A percentile compares a stretch with the other conserved stretches of the same genome.
phyloP scores from a whole-genome alignment of 1,140 invertebrate genomes.

The Drosophila pseudoobscura region DNA sequence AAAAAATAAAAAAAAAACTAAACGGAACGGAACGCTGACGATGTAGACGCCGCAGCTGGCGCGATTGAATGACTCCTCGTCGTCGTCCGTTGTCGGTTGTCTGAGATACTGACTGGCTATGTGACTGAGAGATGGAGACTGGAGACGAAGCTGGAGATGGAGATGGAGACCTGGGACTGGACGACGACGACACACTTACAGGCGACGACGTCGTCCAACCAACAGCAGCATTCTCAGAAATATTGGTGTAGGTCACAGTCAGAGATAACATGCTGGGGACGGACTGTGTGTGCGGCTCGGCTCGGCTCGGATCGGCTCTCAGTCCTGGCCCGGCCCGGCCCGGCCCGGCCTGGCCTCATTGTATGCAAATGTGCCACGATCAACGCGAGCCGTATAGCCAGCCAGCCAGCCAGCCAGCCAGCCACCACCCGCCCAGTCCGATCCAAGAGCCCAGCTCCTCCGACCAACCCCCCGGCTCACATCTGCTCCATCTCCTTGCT shows the following conservation, averaged over 20 bases:
- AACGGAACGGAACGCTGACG: conserved; percentile 61
- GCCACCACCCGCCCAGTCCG: conserved; percentile 71
- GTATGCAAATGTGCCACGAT: conserved; percentile 83
- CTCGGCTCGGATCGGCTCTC: conserved; percentile 19
- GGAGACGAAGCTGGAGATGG: conserved; percentile 20
- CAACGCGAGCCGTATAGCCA: conserved; percentile 33
- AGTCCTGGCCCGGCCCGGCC: conserved; percentile 39
- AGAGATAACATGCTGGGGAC: conserved; percentile 79
- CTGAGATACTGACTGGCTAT: conserved; percentile 77
- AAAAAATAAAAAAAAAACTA: conserved; percentile 47
- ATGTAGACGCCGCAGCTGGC: conserved; percentile 77
- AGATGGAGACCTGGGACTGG: conserved; percentile 58
- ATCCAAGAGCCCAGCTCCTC: conserved; percentile 46
- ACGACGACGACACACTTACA: conserved; percentile 74
- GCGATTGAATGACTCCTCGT: conserved; percentile 80
- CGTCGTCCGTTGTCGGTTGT: conserved; percentile 58
- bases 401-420: conserved; percentile 38
- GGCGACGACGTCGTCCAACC: conserved; percentile 69
- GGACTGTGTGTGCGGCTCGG: conserved; percentile 18
- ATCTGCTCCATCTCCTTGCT: conserved; percentile 1
- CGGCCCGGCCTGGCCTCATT: conserved; percentile 74
- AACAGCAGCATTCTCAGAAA: conserved; percentile 83
- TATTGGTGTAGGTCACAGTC: conserved; percentile 84
- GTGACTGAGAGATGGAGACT: conserved; percentile 31
- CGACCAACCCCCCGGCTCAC: conserved; percentile 13